Percentiles rank a stretch among this genome's conserved stretches.
phyloP scores from a whole-genome alignment of 2,888 invertebrate species.

The Entomobrya multifasciata region DNA sequence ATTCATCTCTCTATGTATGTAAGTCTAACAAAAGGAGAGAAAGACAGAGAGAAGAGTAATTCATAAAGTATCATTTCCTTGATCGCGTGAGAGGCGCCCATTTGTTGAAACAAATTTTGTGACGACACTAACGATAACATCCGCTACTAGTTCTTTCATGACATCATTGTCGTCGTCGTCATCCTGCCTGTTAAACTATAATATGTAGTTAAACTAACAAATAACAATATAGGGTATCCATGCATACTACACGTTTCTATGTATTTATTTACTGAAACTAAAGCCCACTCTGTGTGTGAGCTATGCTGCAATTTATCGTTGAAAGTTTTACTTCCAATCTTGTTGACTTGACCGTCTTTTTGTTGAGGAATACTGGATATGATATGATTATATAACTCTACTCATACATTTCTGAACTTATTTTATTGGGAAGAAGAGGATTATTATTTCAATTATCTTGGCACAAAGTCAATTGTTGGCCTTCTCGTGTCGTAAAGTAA shows the following conservation, averaged over 20 bases:
- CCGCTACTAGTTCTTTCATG: constrained; percentile 69
- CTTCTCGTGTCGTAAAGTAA: not conserved
- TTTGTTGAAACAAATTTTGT: constrained; percentile 70
- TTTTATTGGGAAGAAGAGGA: constrained; percentile 3
- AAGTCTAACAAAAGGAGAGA: constrained; percentile 6
- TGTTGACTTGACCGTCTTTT: constrained; percentile 33
- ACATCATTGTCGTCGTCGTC: not conserved
- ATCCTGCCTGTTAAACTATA: not conserved
- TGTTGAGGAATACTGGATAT: constrained; percentile 25
- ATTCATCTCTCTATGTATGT: constrained; percentile 32
- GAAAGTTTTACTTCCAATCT: constrained; percentile 43
- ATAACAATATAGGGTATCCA: not conserved
- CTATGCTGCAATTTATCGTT: too few relatives aligned
- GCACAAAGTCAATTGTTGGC: constrained; percentile 3
- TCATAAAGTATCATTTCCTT: constrained; percentile 61
- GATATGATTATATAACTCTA: constrained; percentile 12
- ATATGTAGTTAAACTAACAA: not conserved
- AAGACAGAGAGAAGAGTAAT: constrained; percentile 1
- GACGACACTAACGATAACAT: constrained; percentile 72
- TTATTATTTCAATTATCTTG: not conserved
- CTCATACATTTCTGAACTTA: constrained; percentile 20
- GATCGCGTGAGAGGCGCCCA: constrained; percentile 67
- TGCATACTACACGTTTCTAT: not conserved
- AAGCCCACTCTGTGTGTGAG: too few relatives aligned
- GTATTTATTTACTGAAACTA: too few relatives aligned